These are phyloP conservation scores for Prochilodus magdalenae DNA, from an alignment of 2,113 vertebrate genomes.

Conservation along the genomic window DNA sequence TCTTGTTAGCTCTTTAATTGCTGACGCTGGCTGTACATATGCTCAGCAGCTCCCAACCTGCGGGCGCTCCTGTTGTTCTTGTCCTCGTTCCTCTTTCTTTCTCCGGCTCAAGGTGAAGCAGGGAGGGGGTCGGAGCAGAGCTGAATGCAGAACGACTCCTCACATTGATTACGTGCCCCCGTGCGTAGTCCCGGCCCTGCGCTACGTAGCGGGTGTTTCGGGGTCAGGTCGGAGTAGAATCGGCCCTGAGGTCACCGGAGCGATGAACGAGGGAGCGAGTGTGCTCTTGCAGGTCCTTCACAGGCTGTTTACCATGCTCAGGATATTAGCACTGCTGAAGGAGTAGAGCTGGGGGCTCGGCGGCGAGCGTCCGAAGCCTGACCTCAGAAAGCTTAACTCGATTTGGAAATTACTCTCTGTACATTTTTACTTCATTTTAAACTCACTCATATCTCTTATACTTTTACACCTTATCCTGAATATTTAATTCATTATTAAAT, in stretches of 20 bases:
- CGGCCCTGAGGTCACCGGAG: not conserved
- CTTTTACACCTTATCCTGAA: too few relatives aligned
- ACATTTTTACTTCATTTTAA: too few relatives aligned
- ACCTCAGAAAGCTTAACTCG: too few relatives aligned
- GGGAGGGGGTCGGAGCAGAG: not conserved
- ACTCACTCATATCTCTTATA: too few relatives aligned
- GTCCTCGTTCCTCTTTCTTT: constrained; percentile 3
- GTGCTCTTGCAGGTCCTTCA: not conserved
- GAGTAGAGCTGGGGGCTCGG: not conserved
- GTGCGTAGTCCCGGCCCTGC: not conserved
- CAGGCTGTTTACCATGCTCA: not conserved
- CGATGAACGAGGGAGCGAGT: not conserved
- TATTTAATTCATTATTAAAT: too few relatives aligned
- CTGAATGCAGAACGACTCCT: constrained; percentile 17
- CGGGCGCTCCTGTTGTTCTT: not conserved
- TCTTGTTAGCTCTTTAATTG: not conserved
- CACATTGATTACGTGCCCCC: constrained; percentile 41
- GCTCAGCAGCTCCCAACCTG: not conserved
- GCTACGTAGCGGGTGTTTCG: not conserved
- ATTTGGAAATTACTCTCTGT: too few relatives aligned
- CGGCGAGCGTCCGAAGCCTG: too few relatives aligned
- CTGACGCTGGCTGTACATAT: not conserved
- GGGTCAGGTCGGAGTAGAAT: not conserved
- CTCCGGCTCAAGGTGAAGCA: constrained; percentile 42
- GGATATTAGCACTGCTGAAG: not conserved